A percentile compares a stretch with the other conserved stretches of the same genome.
These are phyloP conservation scores for Chironomus riparius DNA, from an alignment of 2,888 invertebrate genomes.

Conservation along the genomic window DNA sequence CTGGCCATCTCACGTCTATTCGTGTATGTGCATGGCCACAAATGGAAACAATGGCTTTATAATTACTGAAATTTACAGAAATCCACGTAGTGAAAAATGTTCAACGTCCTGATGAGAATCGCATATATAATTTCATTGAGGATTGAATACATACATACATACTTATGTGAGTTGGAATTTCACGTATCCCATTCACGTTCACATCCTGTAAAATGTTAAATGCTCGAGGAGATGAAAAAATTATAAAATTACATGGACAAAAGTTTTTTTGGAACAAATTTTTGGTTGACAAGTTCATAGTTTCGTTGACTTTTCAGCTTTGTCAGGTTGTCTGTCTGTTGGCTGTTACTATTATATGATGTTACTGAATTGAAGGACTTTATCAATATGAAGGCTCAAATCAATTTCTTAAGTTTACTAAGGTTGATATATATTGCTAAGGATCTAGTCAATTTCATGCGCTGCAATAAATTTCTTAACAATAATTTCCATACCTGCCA, in stretches of 20 bases:
- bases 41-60: conserved; percentile 26
- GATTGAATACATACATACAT: neutral
- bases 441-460: no score
- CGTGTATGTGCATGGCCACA: neutral
- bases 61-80: conserved; percentile 16
- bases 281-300: no score
- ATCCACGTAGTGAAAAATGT: neutral
- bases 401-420: no score
- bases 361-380: no score
- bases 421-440: no score
- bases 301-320: no score
- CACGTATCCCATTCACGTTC: neutral
- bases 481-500: neutral
- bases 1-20: neutral
- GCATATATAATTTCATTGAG: neutral
- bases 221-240: neutral
- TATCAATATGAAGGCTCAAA: no score
- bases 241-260: neutral
- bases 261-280: neutral
- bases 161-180: neutral
- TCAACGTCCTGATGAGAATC: neutral
- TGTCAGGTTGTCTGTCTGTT: no score
- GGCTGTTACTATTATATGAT: no score
- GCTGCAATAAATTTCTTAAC: neutral
- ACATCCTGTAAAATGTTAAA: neutral